phyloP scores from a whole-genome alignment of 2,113 vertebrate genomes.

The Apodemus speciosus region DNA sequence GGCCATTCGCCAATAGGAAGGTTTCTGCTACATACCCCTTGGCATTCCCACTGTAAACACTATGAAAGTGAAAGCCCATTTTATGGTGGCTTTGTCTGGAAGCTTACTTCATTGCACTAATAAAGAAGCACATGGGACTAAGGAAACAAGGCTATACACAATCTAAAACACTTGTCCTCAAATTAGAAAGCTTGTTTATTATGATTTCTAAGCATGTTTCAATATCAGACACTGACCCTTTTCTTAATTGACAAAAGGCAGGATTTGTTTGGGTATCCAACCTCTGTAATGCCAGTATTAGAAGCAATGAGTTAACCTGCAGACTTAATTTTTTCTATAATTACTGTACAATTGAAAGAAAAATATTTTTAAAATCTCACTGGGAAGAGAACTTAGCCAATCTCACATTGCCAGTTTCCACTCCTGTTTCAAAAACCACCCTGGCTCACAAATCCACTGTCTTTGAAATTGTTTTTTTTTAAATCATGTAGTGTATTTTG shows the following conservation, averaged over 20 bases:
- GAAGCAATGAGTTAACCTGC: constrained; percentile 28
- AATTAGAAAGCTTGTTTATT: constrained; percentile 38
- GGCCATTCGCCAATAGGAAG: constrained; percentile 18
- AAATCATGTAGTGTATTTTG: background rate
- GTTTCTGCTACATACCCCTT: background rate
- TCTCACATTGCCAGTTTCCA: background rate
- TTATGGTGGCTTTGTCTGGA: constrained; percentile 9
- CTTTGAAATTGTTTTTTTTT: background rate
- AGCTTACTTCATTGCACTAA: constrained; percentile 30
- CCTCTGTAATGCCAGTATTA: constrained; percentile 7
- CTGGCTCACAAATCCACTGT: background rate
- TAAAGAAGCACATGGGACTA: background rate
- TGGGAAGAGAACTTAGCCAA: constrained; percentile 10
- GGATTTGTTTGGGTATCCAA: constrained; percentile 1
- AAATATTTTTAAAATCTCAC: background rate
- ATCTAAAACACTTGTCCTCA: constrained; percentile 39
- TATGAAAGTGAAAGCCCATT: constrained; percentile 20
- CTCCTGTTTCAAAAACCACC: background rate
- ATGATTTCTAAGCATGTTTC: constrained; percentile 39
- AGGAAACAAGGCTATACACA: constrained; percentile 21
- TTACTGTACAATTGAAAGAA: background rate
- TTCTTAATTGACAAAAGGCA: constrained; percentile 49
- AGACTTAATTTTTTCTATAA: constrained; percentile 43
- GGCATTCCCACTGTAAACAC: background rate
- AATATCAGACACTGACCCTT: constrained; percentile 14